Percentiles rank a stretch among this genome's conserved stretches.
Evolutionary conservation across 1,140 invertebrate genomes (phyloP).

Genomic region (Dinothrombium tinctorium): DNA sequence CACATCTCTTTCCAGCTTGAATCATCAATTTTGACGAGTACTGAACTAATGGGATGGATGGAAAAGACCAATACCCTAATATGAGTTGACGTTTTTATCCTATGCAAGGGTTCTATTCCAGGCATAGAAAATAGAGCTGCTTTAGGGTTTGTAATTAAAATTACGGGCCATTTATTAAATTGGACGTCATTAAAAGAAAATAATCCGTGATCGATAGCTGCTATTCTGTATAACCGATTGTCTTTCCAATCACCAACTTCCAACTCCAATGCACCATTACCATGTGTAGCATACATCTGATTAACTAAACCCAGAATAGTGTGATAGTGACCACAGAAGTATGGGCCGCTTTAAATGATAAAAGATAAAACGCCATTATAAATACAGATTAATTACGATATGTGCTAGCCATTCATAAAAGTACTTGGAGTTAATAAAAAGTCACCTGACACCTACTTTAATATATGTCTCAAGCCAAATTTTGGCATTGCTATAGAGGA

Average conservation of each 20-base stretch:
- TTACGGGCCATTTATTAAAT: conserved; percentile 51
- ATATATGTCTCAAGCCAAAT: conserved; percentile 27
- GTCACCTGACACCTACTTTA: conserved; percentile 24
- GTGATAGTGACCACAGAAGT: conserved; percentile 82
- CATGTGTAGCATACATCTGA: conserved; percentile 67
- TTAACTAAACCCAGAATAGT: conserved; percentile 47
- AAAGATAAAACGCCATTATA: conserved; percentile 5
- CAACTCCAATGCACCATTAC: conserved; percentile 62
- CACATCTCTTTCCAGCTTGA: conserved; percentile 34
- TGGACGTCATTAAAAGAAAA: conserved; percentile 63
- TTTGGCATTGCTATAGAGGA: conserved; percentile 48
- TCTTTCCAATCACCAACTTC: conserved; percentile 87
- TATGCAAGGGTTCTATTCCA: conserved; percentile 40
- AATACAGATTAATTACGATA: too few species aligned
- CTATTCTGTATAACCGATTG: conserved; percentile 56
- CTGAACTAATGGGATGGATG: conserved; percentile 27
- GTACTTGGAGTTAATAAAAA: too few species aligned
- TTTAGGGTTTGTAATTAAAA: conserved; percentile 71
- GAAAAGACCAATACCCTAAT: conserved; percentile 31
- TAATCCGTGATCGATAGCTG: conserved; percentile 62
- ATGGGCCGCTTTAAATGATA: conserved; percentile 30
- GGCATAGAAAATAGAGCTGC: conserved; percentile 43
- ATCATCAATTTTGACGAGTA: conserved; percentile 33
- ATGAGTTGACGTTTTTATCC: conserved; percentile 44
- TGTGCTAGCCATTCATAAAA: too few species aligned